Conservation (phyloP, 1,140 invertebrate genomes). For the Saxidomus purpurata region DNA sequence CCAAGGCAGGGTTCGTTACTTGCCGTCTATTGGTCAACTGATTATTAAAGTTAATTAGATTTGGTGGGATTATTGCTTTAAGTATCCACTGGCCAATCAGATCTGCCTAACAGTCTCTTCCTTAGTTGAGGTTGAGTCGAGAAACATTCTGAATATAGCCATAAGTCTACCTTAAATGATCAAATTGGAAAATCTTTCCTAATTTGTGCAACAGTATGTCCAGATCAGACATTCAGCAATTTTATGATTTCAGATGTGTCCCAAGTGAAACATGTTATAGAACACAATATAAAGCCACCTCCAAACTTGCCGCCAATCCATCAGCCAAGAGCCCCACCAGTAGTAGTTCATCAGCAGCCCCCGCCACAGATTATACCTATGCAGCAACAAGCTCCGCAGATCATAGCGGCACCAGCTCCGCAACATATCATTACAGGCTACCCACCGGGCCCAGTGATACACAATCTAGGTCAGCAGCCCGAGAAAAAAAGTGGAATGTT, state of each 20-base stretch:
- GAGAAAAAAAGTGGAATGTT: conserved; percentile 72
- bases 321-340: conserved; percentile 11
- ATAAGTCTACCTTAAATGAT: no score
- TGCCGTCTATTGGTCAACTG: no score
- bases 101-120: no score
- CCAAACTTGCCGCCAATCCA: conserved; percentile 62
- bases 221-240: background rate
- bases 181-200: no score
- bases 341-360: background rate
- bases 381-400: conserved; percentile 58
- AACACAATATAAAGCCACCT: conserved; percentile 72
- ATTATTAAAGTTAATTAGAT: no score
- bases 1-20: no score
- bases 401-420: conserved; percentile 61
- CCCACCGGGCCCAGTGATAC: conserved; percentile 69
- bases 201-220: no score
- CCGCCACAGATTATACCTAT: conserved; percentile 50
- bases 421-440: conserved; percentile 53
- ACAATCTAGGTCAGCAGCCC: conserved; percentile 68
- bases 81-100: no score
- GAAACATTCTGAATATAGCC: no score
- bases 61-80: no score
- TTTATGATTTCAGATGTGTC: conserved; percentile 74
- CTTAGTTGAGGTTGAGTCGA: no score
- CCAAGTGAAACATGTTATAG: conserved; percentile 81